phyloP scores from a whole-genome alignment of 1,140 invertebrate species.

The Drosophila asahinai region DNA sequence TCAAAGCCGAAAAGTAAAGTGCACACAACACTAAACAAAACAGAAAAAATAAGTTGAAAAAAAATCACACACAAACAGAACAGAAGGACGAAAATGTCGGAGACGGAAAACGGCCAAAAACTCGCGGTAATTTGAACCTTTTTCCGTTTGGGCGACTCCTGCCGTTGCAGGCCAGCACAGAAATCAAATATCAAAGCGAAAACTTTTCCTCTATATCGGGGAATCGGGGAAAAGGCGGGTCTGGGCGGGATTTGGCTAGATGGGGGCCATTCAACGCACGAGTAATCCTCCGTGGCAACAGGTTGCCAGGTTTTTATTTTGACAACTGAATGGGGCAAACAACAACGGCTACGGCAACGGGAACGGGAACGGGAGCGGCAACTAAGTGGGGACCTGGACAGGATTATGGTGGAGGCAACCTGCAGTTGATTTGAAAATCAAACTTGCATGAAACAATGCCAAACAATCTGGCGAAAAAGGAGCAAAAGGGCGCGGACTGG shows the following conservation, averaged over 20 bases:
- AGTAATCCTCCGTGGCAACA: slow-evolving; percentile 77
- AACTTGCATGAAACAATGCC: slow-evolving; percentile 76
- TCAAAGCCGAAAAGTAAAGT: slow-evolving; percentile 72
- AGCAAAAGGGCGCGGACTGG: slow-evolving; percentile 13
- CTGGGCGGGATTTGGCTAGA: not conserved
- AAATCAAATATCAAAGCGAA: slow-evolving; percentile 81
- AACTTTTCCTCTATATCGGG: slow-evolving; percentile 48
- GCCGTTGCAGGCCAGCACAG: slow-evolving; percentile 56
- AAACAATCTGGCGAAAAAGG: slow-evolving; percentile 54
- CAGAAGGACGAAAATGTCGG: slow-evolving; percentile 34
- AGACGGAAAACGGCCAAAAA: slow-evolving; percentile 48
- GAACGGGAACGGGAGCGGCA: slow-evolving; percentile 19
- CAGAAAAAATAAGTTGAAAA: slow-evolving; percentile 6
- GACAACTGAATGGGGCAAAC: slow-evolving; percentile 60
- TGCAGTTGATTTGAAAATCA: slow-evolving; percentile 77
- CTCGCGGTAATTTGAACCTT: slow-evolving; percentile 81
- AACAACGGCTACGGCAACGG: slow-evolving; percentile 24
- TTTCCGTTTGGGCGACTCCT: slow-evolving; percentile 75
- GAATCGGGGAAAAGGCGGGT: not conserved
- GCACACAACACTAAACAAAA: slow-evolving; percentile 35
- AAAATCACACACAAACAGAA: slow-evolving; percentile 9
- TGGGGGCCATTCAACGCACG: slow-evolving; percentile 42
- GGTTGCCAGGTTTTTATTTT: slow-evolving; percentile 78
- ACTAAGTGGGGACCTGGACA: slow-evolving; percentile 36
- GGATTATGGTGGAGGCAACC: slow-evolving; percentile 43